A percentile compares a stretch with the other conserved stretches of the same genome.
These are phyloP conservation scores for Eleginops maclovinus DNA, from an alignment of 2,113 vertebrate species.

Conservation along the genomic window DNA sequence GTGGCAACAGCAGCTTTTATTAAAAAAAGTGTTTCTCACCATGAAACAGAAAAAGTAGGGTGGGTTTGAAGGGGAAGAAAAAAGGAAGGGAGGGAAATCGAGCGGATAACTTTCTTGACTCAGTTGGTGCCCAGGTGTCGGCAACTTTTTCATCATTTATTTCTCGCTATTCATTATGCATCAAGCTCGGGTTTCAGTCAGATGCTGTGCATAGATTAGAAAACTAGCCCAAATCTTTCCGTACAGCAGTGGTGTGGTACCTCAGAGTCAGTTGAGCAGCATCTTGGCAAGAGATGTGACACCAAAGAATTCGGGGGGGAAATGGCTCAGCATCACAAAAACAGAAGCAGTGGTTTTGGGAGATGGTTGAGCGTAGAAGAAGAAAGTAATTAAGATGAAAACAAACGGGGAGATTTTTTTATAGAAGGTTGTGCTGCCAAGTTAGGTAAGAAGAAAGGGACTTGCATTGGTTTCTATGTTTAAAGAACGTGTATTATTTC, in stretches of 20 bases:
- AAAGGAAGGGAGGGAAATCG: slow-evolving; percentile 27
- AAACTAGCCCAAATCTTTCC: slow-evolving; percentile 48
- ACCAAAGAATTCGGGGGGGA: slow-evolving; percentile 31
- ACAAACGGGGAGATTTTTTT: slow-evolving; percentile 12
- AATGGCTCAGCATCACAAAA: slow-evolving; percentile 66
- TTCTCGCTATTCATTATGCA: slow-evolving; percentile 77
- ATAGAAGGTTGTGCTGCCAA: slow-evolving; percentile 10
- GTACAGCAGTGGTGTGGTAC: slow-evolving; percentile 42
- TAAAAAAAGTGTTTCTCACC: slow-evolving; percentile 26
- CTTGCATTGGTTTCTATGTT: slow-evolving; percentile 17
- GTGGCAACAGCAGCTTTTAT: slow-evolving; percentile 28
- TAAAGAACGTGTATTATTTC: background rate
- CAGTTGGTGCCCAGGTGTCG: slow-evolving; percentile 72
- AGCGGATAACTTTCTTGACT: slow-evolving; percentile 62
- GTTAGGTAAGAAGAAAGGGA: background rate
- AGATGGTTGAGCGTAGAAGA: slow-evolving; percentile 31
- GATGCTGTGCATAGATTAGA: slow-evolving; percentile 71
- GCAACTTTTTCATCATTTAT: slow-evolving; percentile 74
- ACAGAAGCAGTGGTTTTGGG: slow-evolving; percentile 43
- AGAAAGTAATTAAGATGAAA: slow-evolving; percentile 38
- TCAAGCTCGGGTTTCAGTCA: slow-evolving; percentile 64
- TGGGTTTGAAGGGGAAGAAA: slow-evolving; percentile 12
- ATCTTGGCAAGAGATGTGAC: slow-evolving; percentile 76
- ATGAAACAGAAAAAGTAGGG: slow-evolving; percentile 32
- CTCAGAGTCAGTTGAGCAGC: slow-evolving; percentile 53